Base-by-base conservation (phyloP, 2,113 vertebrate species). In the Syngnathoides biaculeatus region DNA sequence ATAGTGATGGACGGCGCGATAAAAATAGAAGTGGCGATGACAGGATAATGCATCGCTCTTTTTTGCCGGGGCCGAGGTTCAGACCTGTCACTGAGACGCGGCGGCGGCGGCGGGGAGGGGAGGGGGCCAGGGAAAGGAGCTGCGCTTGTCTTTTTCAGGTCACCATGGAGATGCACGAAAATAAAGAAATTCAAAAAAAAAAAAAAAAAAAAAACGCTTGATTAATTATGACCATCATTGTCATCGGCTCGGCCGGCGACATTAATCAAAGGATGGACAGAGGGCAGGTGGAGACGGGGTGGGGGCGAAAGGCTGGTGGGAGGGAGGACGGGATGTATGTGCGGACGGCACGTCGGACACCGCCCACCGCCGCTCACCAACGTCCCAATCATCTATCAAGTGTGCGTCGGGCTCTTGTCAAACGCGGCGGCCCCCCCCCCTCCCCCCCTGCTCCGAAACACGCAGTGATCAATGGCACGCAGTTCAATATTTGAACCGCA, bases 1-100 rank as follows among this genome's bases (percentile, higher is more conserved):
- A 91, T 91, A 88, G 91, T 92, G 92, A 93, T 92, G 90, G 92
- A 93, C 89, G 90, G 92, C 85, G 80, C 80, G 87, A 90, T 93
- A 93, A 91, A 92, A 93, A 93, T 93, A 93, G 92, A 88, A 84
- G 71, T 84, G 79, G 86, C 86, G 91, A 89, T 92, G 92, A 88
- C 92, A 92, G 90, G 91, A 93, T 93, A 93, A 93, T 93, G 86
- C 91, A 93, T 92, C 88, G 88, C 74, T 88, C 86, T 83, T 91
- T 52, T 86, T 83, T 86, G 79, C 89, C 59, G 79, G 60, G 83
- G 84, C 89, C 73, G 86, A 82, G 86, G 88, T 89, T 89, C 90
- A 87, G 89, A 84, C 87, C 88, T 91, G 91, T 91, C 91, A 92
- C 80, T 63, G 84, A 90, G 88, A 90, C 76, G 27, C 73, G 81